Evolutionary conservation across 2,888 invertebrate species (phyloP), one percentile per base, ranked within the genome.

Genomic region (Yponomeuta sedellus): DNA sequence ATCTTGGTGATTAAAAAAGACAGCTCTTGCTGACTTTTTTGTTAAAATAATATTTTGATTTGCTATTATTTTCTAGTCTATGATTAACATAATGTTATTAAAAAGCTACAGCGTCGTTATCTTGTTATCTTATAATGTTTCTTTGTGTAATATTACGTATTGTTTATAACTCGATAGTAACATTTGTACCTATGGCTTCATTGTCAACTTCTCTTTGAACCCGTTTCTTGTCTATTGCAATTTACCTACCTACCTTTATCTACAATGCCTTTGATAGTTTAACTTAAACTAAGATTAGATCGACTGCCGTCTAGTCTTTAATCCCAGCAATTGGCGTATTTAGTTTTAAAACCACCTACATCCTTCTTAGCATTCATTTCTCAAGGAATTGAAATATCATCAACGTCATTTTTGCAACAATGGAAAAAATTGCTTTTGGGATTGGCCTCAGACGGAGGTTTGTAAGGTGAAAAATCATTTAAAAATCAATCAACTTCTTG

Each of bases 181-280:
- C 66, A 61, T 67, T 44, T 72, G 52, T 67, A 66, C 56, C 65
- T 69, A 64, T 65, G 73, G 69, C 70, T 70, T 72, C 72, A 78
- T 70, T 68, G 74, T 69, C 70, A 66, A 67, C 39, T 66, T 69
- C 66, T 72, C 64, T 67, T 69, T 68, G 67, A 64, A 74, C 74
- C 76, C 71, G 68, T 81, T 78, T 77, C 44, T 52, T 72, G 75
- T 75, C 72, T 77, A 75, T 78, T 81, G 80, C 79, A 73, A 72
- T 25, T 69, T 71, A 70, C 79, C 82, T 80, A 72, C 22, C 69
- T 71, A 70, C 79, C 82, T 80, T 78, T 83, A 85, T 82, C 78
- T 84, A 81, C 78, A 80, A 82, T 82, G 83, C 85, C 84, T 85
- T 85, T 79, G 74, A 81, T 83, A 84, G 79, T 79, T 81, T 80